Evolutionary conservation across 2,888 invertebrate genomes (phyloP).

Genomic region (Chrysolina oricalcia): DNA sequence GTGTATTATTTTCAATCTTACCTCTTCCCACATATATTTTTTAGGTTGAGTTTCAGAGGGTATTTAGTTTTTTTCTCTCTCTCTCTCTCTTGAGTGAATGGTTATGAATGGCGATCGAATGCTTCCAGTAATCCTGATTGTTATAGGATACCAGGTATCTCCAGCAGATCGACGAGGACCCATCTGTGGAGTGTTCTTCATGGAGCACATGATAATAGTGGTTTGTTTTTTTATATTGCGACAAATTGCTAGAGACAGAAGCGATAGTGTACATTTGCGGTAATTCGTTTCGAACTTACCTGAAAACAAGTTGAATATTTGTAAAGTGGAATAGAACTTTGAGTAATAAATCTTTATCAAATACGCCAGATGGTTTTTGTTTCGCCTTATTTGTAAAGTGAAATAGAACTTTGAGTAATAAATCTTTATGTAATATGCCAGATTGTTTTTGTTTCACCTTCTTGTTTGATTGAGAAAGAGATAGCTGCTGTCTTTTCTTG

Average conservation of each 20-base stretch:
- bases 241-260: background rate
- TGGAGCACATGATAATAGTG: constrained; percentile 27
- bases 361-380: background rate
- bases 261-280: background rate
- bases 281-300: constrained; percentile 10
- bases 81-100: constrained; percentile 29
- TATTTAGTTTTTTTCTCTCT: constrained; percentile 22
- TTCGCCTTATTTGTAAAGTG: constrained; percentile 21
- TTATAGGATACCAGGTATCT: constrained; percentile 56
- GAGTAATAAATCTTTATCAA: constrained; percentile 13
- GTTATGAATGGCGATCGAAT: constrained; percentile 33
- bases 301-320: background rate
- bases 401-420: constrained; percentile 11
- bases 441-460: background rate
- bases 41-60: constrained; percentile 3
- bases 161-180: constrained; percentile 35
- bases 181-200: constrained; percentile 38
- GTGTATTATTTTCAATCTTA: constrained; percentile 14
- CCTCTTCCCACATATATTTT: constrained; percentile 35
- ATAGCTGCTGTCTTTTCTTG: background rate
- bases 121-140: constrained; percentile 57
- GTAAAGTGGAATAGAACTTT: constrained; percentile 9
- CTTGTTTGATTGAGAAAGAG: background rate
- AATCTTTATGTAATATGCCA: constrained; percentile 1
- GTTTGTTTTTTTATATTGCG: constrained; percentile 19